phyloP scores from a whole-genome alignment of 2,888 invertebrate species.

The Pseudoips prasinana region DNA sequence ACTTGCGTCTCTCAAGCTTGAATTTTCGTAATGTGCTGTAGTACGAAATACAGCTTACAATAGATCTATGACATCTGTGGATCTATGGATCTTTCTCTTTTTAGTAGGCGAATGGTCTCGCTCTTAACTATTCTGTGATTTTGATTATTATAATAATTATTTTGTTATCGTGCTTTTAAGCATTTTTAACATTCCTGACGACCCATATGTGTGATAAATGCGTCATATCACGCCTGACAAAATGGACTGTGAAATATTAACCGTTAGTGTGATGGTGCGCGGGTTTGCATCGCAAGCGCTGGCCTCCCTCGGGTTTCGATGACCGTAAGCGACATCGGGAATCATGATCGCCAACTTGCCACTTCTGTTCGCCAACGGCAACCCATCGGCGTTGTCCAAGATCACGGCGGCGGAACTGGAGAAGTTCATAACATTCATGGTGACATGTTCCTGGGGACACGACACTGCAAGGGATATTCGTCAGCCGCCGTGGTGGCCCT shows the following conservation, averaged over 20 bases:
- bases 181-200: slow-evolving; percentile 25
- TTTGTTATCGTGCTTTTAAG: slow-evolving; percentile 20
- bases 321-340: slow-evolving; percentile 65
- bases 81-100: slow-evolving; percentile 60
- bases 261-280: slow-evolving; percentile 57
- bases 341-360: slow-evolving; percentile 88
- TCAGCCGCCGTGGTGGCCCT: slow-evolving; percentile 88
- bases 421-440: slow-evolving; percentile 88
- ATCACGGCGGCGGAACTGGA: slow-evolving; percentile 84
- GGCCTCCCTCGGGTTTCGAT: slow-evolving; percentile 62
- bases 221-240: slow-evolving; percentile 27
- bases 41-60: slow-evolving; percentile 17
- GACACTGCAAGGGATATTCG: slow-evolving; percentile 80
- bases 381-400: slow-evolving; percentile 85
- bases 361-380: slow-evolving; percentile 86
- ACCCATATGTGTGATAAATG: slow-evolving; percentile 46
- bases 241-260: slow-evolving; percentile 55
- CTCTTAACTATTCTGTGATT: slow-evolving; percentile 50
- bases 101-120: slow-evolving; percentile 58
- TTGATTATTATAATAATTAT: slow-evolving; percentile 39
- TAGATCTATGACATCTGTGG: slow-evolving; percentile 32
- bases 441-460: slow-evolving; percentile 87
- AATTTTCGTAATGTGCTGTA: slow-evolving; percentile 8
- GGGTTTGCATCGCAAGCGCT: slow-evolving; percentile 66
- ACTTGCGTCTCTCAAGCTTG: slow-evolving; percentile 4